A percentile compares a stretch with the other conserved stretches of the same genome.
Evolutionary conservation across 2,888 invertebrate genomes (phyloP).

Genomic region (Melanotus villosus): DNA sequence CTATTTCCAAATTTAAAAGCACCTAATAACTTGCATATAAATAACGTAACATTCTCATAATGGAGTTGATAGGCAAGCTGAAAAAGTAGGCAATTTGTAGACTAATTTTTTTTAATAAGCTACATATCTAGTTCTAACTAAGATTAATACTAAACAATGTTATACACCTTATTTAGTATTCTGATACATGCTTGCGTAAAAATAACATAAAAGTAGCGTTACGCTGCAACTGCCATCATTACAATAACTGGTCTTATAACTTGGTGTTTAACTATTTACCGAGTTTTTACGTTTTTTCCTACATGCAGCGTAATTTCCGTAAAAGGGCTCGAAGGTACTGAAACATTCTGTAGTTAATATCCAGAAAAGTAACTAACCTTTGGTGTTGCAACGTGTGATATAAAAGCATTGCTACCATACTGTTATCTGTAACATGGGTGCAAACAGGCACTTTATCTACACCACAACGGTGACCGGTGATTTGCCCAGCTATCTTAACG

Average conservation of each 20-base stretch:
- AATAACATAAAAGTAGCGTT: constrained; percentile 18
- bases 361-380: constrained; percentile 27
- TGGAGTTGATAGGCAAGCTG: too few species aligned
- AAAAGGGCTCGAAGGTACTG: neutral
- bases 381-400: constrained; percentile 24
- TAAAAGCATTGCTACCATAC: constrained; percentile 15
- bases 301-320: too few species aligned
- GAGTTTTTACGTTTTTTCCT: constrained; percentile 19
- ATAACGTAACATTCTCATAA: too few species aligned
- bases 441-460: constrained; percentile 39
- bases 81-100: constrained; percentile 28
- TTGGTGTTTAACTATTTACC: constrained; percentile 10
- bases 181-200: constrained; percentile 25
- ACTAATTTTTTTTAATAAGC: constrained; percentile 13
- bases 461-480: constrained; percentile 37
- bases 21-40: too few species aligned
- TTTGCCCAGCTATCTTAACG: constrained; percentile 50
- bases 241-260: constrained; percentile 37
- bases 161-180: constrained; percentile 30
- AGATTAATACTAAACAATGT: constrained; percentile 30
- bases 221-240: constrained; percentile 31
- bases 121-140: constrained; percentile 19
- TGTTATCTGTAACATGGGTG: constrained; percentile 38
- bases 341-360: constrained; percentile 5
- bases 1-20: too few species aligned